Conservation (phyloP, 2,113 vertebrate genomes). For the Terrapene triunguis region DNA sequence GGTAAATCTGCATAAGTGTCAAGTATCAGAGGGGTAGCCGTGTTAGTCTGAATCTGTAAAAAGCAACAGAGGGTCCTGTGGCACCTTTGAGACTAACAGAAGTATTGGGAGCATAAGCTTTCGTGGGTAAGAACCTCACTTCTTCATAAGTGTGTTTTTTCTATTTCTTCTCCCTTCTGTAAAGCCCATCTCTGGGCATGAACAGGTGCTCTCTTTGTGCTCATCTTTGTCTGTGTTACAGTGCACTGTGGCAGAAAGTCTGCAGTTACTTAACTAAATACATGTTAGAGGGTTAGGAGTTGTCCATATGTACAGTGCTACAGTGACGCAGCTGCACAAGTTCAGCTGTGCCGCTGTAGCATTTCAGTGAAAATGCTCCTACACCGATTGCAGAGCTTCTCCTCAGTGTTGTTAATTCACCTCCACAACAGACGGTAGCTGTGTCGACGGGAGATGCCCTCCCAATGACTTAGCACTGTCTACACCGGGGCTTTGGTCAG, state of each 20-base stretch:
- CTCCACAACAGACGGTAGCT: neutral
- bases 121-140: too few relatives aligned
- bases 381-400: neutral
- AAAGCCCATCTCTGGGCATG: neutral
- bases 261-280: neutral
- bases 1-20: neutral
- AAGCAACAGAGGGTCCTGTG: too few relatives aligned
- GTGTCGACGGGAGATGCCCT: neutral
- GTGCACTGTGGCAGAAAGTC: neutral
- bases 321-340: neutral
- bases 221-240: neutral
- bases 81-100: too few relatives aligned
- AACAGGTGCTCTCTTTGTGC: neutral
- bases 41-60: too few relatives aligned
- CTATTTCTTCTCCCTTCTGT: neutral
- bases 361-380: neutral
- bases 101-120: too few relatives aligned
- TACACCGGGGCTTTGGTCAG: neutral
- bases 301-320: too few relatives aligned
- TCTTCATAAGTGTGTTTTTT: neutral
- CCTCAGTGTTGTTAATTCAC: neutral
- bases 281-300: too few relatives aligned
- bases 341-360: too few relatives aligned
- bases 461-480: too few relatives aligned
- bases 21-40: too few relatives aligned